A percentile compares a stretch with the other conserved stretches of the same genome.
These are phyloP conservation scores for Drosophila kokeensis DNA, from an alignment of 2,888 invertebrate species.

Conservation along the genomic window DNA sequence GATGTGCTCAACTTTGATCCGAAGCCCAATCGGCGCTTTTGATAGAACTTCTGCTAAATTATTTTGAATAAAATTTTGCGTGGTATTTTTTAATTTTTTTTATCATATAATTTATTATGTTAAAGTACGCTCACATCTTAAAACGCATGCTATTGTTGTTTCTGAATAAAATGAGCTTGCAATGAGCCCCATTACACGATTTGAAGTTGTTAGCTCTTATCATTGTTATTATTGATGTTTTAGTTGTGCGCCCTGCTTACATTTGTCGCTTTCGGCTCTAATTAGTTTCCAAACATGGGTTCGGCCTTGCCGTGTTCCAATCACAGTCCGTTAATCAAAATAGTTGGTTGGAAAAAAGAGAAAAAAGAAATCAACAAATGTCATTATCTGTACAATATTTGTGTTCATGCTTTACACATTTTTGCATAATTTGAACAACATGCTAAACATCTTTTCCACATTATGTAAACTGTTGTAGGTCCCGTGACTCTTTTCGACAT, in stretches of 20 bases:
- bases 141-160: conserved; percentile 9
- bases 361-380: conserved; percentile 26
- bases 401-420: conserved; percentile 67
- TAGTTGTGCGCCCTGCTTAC: conserved; percentile 19
- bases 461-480: conserved; percentile 28
- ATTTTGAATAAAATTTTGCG: conserved; percentile 36
- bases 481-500: conserved; percentile 23
- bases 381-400: conserved; percentile 38
- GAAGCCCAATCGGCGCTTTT: conserved; percentile 27
- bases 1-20: conserved; percentile 82
- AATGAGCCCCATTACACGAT: conserved; percentile 75
- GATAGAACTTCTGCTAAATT: conserved; percentile 7
- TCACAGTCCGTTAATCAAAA: conserved; percentile 45
- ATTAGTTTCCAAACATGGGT: conserved; percentile 67
- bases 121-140: conserved; percentile 56
- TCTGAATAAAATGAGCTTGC: conserved; percentile 70
- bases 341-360: conserved; percentile 27
- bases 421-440: conserved; percentile 68
- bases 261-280: conserved; percentile 63
- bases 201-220: no score
- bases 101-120: conserved; percentile 38
- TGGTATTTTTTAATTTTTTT: background rate
- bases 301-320: conserved; percentile 59
- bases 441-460: conserved; percentile 51
- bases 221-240: conserved; percentile 56